Conservation (phyloP, 2,113 vertebrate genomes). For the Tragelaphus strepsiceros region DNA sequence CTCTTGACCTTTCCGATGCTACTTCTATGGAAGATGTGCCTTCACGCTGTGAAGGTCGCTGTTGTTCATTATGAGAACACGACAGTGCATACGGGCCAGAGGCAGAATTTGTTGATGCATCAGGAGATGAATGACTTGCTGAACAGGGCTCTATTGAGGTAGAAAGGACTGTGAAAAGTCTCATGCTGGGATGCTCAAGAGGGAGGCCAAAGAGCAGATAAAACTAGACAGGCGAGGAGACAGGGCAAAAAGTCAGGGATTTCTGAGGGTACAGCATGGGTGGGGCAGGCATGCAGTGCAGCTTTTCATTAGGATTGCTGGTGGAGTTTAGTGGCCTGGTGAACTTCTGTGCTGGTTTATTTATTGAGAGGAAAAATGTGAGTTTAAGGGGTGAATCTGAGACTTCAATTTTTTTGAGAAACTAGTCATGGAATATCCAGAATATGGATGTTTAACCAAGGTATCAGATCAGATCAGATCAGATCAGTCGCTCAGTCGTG, state of each 20-base stretch:
- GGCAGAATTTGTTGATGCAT: background rate
- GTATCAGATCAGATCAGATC: too few relatives aligned
- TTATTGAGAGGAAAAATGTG: background rate
- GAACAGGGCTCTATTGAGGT: background rate
- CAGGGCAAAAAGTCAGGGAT: background rate
- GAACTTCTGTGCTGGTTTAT: background rate
- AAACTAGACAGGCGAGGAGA: background rate
- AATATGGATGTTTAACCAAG: background rate
- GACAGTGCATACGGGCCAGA: constrained; percentile 13
- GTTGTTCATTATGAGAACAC: background rate
- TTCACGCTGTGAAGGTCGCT: background rate
- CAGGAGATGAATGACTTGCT: constrained; percentile 36
- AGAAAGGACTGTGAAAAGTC: background rate
- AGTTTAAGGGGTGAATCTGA: background rate
- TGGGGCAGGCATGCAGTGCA: background rate
- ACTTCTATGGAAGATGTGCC: background rate
- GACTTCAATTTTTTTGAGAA: background rate
- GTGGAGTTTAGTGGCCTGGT: too few relatives aligned
- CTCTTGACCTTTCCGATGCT: background rate
- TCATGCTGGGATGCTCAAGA: background rate
- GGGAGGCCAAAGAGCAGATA: background rate
- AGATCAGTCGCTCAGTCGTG: too few relatives aligned
- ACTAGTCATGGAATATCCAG: background rate
- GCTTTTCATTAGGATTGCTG: background rate
- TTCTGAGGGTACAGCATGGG: background rate